Conservation (phyloP, 2,797 vertebrate species). For the Crotalus adamanteus region DNA sequence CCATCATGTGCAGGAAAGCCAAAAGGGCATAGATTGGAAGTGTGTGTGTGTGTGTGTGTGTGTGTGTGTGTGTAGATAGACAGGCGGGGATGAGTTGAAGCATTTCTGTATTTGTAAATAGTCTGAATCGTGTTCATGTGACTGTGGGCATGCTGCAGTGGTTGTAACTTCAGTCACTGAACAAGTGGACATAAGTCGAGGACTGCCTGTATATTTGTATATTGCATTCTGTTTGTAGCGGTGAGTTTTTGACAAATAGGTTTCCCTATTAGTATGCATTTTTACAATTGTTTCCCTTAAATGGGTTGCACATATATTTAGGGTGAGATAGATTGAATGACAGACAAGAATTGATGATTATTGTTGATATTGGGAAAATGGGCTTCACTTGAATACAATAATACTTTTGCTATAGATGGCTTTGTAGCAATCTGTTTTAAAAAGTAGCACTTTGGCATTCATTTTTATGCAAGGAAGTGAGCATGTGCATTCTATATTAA, state of each 20-base stretch:
- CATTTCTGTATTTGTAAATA: background rate
- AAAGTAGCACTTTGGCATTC: background rate
- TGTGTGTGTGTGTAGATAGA: background rate
- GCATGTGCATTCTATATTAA: constrained; percentile 3
- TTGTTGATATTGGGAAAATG: background rate
- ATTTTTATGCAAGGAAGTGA: background rate
- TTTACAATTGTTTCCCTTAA: background rate
- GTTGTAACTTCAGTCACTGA: background rate
- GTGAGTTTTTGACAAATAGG: background rate
- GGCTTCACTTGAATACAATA: background rate
- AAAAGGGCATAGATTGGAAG: background rate
- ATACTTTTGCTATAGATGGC: background rate
- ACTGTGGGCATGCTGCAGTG: background rate
- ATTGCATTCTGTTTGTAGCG: background rate
- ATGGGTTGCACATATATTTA: background rate
- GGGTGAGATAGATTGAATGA: background rate
- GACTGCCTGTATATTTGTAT: background rate
- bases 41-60: no score
- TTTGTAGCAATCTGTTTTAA: background rate
- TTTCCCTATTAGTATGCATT: background rate
- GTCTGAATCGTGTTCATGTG: background rate
- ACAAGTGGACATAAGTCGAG: background rate
- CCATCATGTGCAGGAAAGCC: background rate
- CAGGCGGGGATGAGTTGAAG: background rate
- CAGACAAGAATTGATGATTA: background rate